phyloP scores from a whole-genome alignment of 1,140 invertebrate genomes.

The Babylonia areolata region DNA sequence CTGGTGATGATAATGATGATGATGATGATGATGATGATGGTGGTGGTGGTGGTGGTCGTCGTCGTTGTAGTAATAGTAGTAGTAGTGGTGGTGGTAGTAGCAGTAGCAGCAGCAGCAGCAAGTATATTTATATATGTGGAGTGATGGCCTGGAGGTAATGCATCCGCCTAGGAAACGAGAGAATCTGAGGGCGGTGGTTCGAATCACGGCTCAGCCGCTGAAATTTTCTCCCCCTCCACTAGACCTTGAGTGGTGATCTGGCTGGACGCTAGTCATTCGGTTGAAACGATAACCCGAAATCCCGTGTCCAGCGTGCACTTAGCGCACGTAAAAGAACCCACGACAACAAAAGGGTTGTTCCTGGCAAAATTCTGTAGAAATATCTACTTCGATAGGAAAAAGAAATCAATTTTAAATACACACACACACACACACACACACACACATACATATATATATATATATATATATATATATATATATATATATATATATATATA shows the following conservation, averaged over 20 bases:
- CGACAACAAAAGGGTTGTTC: background rate
- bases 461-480: background rate
- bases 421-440: no score
- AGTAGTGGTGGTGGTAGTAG: no score
- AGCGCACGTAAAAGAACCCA: background rate
- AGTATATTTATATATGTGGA: no score
- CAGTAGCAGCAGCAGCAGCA: no score
- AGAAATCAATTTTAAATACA: no score
- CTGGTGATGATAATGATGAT: conserved; percentile 12
- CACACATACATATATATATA: background rate
- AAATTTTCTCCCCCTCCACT: no score
- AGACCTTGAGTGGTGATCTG: no score
- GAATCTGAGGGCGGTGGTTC: no score
- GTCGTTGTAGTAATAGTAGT: background rate
- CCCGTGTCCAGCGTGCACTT: background rate
- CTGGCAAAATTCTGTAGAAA: background rate
- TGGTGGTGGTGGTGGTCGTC: background rate
- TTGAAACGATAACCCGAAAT: background rate
- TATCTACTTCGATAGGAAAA: background rate
- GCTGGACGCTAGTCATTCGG: background rate
- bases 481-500: background rate
- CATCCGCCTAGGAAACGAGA: no score
- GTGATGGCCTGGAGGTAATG: no score
- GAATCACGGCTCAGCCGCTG: no score
- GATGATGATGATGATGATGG: conserved; percentile 11